phyloP scores from a whole-genome alignment of 2,113 vertebrate species.

The Etheostoma spectabile region DNA sequence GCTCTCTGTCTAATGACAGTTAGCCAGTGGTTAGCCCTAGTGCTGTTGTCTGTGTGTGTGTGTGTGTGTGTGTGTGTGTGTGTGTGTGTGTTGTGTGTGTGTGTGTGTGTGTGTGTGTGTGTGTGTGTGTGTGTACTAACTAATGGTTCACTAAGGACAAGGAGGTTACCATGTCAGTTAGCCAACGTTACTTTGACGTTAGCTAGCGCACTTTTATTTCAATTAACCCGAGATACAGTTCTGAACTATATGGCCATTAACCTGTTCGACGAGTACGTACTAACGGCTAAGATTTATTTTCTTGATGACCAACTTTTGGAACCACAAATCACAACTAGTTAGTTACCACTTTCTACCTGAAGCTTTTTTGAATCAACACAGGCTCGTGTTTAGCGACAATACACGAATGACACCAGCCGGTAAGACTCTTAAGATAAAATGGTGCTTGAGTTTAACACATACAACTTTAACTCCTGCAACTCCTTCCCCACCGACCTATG shows the following conservation, averaged over 20 bases:
- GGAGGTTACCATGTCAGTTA: slow-evolving; percentile 6
- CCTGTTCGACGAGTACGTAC: neutral
- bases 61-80: no score
- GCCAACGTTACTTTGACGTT: neutral
- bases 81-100: no score
- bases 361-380: fast-evolving
- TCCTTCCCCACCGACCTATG: fast-evolving
- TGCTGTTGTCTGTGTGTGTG: no score
- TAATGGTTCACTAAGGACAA: neutral
- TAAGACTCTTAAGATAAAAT: neutral
- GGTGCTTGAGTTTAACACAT: neutral
- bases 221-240: neutral
- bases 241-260: neutral
- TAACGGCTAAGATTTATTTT: fast-evolving
- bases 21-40: neutral
- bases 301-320: neutral
- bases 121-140: no score
- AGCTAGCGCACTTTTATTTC: neutral
- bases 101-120: no score
- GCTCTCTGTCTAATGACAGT: neutral
- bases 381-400: slow-evolving; percentile 19
- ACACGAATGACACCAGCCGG: neutral
- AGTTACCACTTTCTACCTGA: neutral
- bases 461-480: neutral
- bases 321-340: neutral